Percentiles rank a stretch among this genome's conserved stretches.
Evolutionary conservation across 2,797 vertebrate genomes (phyloP).

Genomic region (Catamblyrhynchus diadema): DNA sequence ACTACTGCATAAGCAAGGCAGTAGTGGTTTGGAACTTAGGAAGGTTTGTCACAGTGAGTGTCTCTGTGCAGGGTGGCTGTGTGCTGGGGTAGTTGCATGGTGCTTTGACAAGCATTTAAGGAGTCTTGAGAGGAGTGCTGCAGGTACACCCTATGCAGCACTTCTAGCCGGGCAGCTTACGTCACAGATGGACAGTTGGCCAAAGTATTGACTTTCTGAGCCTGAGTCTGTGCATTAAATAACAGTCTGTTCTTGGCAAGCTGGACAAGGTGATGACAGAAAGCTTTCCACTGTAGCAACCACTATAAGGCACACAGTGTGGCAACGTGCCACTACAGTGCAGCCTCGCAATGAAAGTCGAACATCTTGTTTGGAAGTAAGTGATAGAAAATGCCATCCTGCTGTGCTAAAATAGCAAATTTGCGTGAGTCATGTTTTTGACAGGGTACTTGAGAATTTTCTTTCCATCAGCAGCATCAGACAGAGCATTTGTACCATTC

Average conservation of each 20-base stretch:
- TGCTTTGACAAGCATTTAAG: background rate
- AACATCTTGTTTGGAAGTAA: background rate
- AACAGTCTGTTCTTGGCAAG: background rate
- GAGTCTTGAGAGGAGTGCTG: background rate
- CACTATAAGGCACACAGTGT: background rate
- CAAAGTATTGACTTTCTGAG: background rate
- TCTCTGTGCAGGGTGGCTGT: background rate
- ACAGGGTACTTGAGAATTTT: background rate
- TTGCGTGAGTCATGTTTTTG: background rate
- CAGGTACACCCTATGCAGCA: background rate
- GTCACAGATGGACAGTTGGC: background rate
- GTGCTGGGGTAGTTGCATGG: background rate
- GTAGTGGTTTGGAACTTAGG: background rate
- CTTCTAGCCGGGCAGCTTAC: background rate
- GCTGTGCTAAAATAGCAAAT: background rate
- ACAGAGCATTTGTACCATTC: background rate
- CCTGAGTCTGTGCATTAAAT: background rate
- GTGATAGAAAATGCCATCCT: background rate
- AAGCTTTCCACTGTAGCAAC: background rate
- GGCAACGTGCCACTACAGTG: background rate
- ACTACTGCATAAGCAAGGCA: background rate
- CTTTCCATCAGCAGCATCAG: background rate
- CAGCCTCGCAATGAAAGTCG: background rate
- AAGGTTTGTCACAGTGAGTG: rapidly evolving
- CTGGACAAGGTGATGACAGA: background rate